Evolutionary conservation across 2,797 vertebrate genomes (phyloP).

Genomic region (Propithecus deckenii): DNA sequence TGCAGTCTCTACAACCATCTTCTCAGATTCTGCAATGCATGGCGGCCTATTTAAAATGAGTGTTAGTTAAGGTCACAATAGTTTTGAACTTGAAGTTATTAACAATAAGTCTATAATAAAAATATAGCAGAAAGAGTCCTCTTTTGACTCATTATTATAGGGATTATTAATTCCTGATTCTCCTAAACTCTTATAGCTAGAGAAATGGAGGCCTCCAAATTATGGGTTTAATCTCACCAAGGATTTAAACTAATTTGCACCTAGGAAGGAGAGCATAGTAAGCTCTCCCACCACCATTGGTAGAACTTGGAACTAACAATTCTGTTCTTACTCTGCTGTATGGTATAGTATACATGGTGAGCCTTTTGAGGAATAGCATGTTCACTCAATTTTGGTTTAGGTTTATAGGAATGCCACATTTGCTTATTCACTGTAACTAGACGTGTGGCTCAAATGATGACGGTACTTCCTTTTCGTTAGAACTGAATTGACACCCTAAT

Average conservation of each 20-base stretch:
- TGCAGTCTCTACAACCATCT: neutral
- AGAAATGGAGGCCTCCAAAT: neutral
- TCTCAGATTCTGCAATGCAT: neutral
- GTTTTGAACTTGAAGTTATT: conserved; percentile 37
- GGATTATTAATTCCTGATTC: neutral
- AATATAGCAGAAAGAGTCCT: neutral
- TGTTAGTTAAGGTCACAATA: conserved; percentile 42
- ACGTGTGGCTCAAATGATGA: neutral
- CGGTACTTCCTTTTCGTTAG: neutral
- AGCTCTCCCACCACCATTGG: neutral
- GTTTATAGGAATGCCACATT: neutral
- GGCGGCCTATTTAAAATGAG: conserved; percentile 45
- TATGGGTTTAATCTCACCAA: neutral
- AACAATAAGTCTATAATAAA: conserved; percentile 50
- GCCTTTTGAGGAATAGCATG: rapidly evolving
- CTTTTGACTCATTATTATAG: neutral
- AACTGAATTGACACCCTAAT: neutral
- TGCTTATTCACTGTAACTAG: neutral
- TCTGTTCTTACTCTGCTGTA: neutral
- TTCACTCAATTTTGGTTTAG: neutral
- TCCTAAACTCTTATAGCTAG: neutral
- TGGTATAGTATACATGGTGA: neutral
- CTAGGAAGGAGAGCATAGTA: neutral
- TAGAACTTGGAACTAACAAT: neutral
- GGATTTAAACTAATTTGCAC: neutral